phyloP scores from a whole-genome alignment of 2,113 vertebrate species.

The Tragelaphus strepsiceros region DNA sequence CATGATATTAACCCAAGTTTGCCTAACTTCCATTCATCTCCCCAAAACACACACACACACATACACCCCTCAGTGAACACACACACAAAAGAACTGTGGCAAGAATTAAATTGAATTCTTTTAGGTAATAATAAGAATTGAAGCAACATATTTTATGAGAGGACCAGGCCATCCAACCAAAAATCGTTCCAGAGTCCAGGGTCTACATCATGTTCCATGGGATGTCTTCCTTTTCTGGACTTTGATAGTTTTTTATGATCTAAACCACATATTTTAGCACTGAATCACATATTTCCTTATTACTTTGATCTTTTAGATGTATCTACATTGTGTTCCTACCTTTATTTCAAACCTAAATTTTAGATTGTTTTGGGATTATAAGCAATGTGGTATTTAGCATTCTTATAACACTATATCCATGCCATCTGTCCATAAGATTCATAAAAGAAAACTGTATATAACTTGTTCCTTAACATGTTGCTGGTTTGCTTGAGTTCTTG shows the following conservation, averaged over 20 bases:
- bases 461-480: neutral
- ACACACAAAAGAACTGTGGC: neutral
- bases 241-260: neutral
- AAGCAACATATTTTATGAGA: neutral
- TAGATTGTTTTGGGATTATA: neutral
- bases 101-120: neutral
- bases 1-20: neutral
- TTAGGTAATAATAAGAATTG: neutral
- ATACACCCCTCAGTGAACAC: neutral
- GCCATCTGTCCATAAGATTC: neutral
- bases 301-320: neutral
- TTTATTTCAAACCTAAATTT: neutral
- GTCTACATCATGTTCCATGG: neutral
- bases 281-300: neutral
- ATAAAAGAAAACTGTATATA: neutral
- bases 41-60: neutral
- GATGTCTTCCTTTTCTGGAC: neutral
- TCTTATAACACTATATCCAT: neutral
- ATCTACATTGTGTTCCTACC: neutral
- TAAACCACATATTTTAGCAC: neutral
- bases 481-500: neutral
- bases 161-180: neutral
- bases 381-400: neutral
- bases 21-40: neutral
- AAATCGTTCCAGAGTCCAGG: neutral